A percentile compares a stretch with the other conserved stretches of the same genome.
Evolutionary conservation across 2,888 invertebrate species (phyloP).

Genomic region (Hybos culiciformis): DNA sequence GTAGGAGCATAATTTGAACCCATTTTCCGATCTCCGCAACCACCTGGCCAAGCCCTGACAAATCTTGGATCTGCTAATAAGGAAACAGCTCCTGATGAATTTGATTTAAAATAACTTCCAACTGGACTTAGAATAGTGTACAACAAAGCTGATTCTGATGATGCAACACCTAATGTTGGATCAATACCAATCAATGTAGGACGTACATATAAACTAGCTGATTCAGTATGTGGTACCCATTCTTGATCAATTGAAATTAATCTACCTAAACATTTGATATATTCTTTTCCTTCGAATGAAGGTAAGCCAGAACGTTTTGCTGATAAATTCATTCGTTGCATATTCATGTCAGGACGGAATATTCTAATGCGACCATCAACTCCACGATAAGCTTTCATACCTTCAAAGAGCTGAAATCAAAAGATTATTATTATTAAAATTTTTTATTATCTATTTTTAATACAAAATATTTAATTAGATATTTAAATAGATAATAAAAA

Average conservation of each 20-base stretch:
- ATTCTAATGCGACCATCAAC: conserved; percentile 81
- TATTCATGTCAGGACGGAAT: conserved; percentile 91
- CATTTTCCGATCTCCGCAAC: conserved; percentile 88
- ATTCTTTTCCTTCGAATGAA: conserved; percentile 72
- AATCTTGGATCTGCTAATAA: conserved; percentile 77
- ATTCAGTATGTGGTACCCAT: conserved; percentile 90
- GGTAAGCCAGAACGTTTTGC: conserved; percentile 78
- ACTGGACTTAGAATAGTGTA: conserved; percentile 89
- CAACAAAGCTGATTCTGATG: conserved; percentile 75
- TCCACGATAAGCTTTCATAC: conserved; percentile 93
- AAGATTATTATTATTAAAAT: conserved; percentile 2
- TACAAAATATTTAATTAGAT: too few species aligned
- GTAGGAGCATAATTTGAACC: conserved; percentile 89
- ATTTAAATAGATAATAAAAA: neutral
- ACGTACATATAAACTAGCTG: conserved; percentile 86
- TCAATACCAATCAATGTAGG: conserved; percentile 95
- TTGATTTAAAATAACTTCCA: conserved; percentile 75
- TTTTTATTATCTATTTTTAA: neutral
- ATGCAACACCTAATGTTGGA: conserved; percentile 81
- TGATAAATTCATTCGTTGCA: conserved; percentile 81
- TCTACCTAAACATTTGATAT: conserved; percentile 70
- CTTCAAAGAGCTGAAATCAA: conserved; percentile 79
- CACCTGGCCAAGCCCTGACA: conserved; percentile 73
- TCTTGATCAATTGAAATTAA: conserved; percentile 86
- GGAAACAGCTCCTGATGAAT: conserved; percentile 54